Percentiles rank a stretch among this genome's conserved stretches.
Conservation (phyloP, 92 coral and sea anemone species). For the Diadumene lineata region DNA sequence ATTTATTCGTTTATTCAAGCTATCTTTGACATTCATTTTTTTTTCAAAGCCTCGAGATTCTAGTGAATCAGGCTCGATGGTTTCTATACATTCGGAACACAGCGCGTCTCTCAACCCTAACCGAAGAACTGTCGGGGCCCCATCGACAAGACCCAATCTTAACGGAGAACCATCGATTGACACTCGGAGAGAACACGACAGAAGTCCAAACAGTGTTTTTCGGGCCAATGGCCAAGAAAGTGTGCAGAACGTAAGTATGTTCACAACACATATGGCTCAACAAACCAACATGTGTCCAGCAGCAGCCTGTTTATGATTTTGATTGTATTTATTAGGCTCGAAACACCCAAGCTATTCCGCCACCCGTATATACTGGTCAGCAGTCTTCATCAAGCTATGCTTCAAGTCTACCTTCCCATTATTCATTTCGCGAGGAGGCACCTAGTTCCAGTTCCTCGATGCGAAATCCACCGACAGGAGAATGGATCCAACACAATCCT, state of each 20-base stretch:
- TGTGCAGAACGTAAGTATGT: conserved; percentile 35
- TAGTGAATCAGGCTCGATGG: conserved; percentile 34
- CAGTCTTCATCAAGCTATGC: conserved; percentile 26
- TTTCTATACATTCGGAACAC: conserved; percentile 22
- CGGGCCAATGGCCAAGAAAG: conserved; percentile 29
- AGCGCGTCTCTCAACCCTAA: neutral
- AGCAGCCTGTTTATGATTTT: too few relatives aligned
- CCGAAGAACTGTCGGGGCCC: conserved; percentile 14
- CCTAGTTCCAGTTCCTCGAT: conserved; percentile 68
- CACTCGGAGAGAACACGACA: conserved; percentile 12
- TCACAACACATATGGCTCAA: neutral
- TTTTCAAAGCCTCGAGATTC: conserved; percentile 29
- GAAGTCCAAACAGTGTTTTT: conserved; percentile 3
- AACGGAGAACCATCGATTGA: conserved; percentile 33
- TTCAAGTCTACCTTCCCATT: conserved; percentile 56
- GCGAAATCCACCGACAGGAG: conserved; percentile 53
- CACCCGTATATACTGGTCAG: conserved; percentile 57
- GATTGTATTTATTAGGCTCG: too few relatives aligned
- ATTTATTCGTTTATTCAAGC: neutral
- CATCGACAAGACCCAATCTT: conserved; percentile 27
- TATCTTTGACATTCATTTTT: neutral
- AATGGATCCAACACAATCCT: conserved; percentile 59
- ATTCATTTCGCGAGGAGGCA: conserved; percentile 84
- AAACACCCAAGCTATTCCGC: conserved; percentile 52
- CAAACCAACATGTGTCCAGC: too few relatives aligned